Conservation (phyloP, 2,797 vertebrate genomes). For the Danionella dracula region DNA sequence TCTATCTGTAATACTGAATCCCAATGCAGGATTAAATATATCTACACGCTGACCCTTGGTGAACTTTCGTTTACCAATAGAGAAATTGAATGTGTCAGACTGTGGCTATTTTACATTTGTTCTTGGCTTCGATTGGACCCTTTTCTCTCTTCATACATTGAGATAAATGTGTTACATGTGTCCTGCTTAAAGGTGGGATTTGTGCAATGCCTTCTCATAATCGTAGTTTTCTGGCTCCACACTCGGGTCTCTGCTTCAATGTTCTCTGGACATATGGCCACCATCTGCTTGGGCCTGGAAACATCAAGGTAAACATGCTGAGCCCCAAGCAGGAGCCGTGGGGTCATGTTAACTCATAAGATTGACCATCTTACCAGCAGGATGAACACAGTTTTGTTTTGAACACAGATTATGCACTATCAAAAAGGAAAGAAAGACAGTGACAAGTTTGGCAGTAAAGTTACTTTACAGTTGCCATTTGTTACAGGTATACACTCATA, state of each 20-base stretch:
- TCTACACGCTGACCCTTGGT: not conserved
- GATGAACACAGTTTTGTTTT: not conserved
- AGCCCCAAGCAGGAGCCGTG: conserved; percentile 42
- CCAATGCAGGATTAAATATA: not conserved
- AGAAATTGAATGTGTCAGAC: not conserved
- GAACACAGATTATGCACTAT: not conserved
- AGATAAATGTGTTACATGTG: too few relatives aligned
- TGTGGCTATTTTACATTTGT: not conserved
- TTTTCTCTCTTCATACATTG: not conserved
- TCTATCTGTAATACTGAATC: too few relatives aligned
- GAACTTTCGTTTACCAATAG: not conserved
- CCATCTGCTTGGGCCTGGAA: conserved; percentile 61
- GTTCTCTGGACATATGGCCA: conserved; percentile 59
- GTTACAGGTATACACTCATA: too few relatives aligned
- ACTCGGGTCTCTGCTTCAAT: conserved; percentile 40
- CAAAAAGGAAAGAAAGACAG: too few relatives aligned
- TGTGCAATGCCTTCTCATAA: not conserved
- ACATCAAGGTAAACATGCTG: conserved; percentile 48
- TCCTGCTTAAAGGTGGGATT: too few relatives aligned
- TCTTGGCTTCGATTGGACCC: not conserved
- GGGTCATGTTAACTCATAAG: conserved; percentile 48
- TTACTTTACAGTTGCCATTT: too few relatives aligned
- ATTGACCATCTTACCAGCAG: not conserved
- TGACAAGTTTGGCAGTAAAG: too few relatives aligned
- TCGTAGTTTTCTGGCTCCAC: conserved; percentile 25